Conservation (phyloP, 2,113 vertebrate genomes). For the Eulemur macaco region DNA sequence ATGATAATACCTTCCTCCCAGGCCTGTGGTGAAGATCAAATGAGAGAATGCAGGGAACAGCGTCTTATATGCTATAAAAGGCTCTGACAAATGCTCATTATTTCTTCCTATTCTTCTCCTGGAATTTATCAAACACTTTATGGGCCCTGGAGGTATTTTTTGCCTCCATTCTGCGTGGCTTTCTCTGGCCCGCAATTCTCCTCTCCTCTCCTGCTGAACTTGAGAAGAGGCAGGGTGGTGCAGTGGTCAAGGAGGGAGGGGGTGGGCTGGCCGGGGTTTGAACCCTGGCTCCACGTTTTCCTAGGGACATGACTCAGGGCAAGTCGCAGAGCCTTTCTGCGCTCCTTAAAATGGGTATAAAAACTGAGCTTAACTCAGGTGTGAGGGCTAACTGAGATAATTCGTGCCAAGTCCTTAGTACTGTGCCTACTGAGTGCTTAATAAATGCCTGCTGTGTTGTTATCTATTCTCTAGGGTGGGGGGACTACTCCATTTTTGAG, state of each 20-base stretch:
- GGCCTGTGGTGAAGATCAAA: slow-evolving; percentile 74
- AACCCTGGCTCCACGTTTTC: background rate
- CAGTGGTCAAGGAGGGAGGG: background rate
- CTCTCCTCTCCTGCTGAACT: background rate
- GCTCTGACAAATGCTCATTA: slow-evolving; percentile 78
- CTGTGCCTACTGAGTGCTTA: background rate
- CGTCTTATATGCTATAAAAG: slow-evolving; percentile 70
- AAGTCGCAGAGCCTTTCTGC: background rate
- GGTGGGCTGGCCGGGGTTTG: background rate
- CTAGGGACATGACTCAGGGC: background rate
- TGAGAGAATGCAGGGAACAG: slow-evolving; percentile 68
- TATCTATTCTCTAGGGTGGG: background rate
- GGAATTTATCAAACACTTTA: slow-evolving; percentile 78
- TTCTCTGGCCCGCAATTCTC: slow-evolving; percentile 26
- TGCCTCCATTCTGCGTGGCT: background rate
- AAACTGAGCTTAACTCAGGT: background rate
- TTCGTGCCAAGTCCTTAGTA: background rate
- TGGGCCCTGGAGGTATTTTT: slow-evolving; percentile 64
- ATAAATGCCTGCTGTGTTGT: background rate
- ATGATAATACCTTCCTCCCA: slow-evolving; percentile 73
- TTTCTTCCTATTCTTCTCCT: slow-evolving; percentile 75
- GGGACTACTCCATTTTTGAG: background rate
- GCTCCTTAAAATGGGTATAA: background rate
- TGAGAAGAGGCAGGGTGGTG: background rate
- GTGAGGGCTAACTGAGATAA: background rate